Evolutionary conservation across 2,888 invertebrate species (phyloP).

Genomic region (Apamea anceps): DNA sequence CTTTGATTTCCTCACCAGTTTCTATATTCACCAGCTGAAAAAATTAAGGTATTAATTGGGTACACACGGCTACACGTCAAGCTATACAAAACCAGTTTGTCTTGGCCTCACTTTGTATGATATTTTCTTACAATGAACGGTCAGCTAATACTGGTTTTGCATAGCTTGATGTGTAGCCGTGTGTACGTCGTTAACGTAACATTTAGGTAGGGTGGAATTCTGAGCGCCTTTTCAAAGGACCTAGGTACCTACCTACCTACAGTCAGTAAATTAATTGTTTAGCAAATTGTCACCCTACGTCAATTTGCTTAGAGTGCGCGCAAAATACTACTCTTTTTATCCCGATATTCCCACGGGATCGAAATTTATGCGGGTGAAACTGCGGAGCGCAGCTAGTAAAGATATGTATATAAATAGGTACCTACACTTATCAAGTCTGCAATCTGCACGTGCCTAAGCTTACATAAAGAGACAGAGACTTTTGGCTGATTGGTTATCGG

Average conservation of each 20-base stretch:
- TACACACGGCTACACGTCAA: too few relatives aligned
- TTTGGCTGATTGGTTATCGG: background rate
- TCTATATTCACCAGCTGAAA: slow-evolving; percentile 80
- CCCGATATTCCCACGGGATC: too few relatives aligned
- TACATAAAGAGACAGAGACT: background rate
- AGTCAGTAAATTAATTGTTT: too few relatives aligned
- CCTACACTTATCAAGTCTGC: background rate
- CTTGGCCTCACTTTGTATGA: too few relatives aligned
- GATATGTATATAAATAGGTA: background rate
- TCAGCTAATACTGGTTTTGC: too few relatives aligned
- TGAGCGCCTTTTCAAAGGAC: background rate
- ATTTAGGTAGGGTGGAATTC: background rate
- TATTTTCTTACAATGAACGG: too few relatives aligned
- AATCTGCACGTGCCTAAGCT: background rate
- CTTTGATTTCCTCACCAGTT: slow-evolving; percentile 74
- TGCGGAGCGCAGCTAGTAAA: too few relatives aligned
- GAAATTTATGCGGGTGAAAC: too few relatives aligned
- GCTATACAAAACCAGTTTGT: too few relatives aligned
- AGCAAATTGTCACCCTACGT: too few relatives aligned
- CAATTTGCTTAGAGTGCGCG: background rate
- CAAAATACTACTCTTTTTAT: too few relatives aligned
- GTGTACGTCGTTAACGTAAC: background rate
- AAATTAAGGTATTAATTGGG: background rate
- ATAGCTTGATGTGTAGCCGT: too few relatives aligned
- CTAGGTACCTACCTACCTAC: background rate